Evolutionary conservation across 2,797 vertebrate species (phyloP).

Genomic region (Sphenodon punctatus): DNA sequence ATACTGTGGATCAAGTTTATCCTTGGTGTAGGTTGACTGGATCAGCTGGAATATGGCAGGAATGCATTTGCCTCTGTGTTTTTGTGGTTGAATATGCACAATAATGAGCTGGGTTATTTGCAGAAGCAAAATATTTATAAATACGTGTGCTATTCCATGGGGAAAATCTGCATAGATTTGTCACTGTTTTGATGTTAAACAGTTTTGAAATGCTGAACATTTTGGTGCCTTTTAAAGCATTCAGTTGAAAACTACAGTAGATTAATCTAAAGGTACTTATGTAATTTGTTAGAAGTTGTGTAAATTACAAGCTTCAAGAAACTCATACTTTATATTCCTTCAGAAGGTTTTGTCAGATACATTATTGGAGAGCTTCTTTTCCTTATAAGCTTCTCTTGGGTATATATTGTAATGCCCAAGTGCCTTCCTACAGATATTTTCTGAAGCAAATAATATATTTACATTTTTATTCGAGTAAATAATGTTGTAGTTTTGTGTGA

Average conservation of each 20-base stretch:
- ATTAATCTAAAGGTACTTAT: constrained; percentile 24
- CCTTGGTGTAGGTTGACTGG: not conserved
- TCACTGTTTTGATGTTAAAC: constrained; percentile 53
- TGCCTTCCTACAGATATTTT: not conserved
- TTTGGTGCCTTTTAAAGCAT: constrained; percentile 37
- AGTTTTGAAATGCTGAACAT: constrained; percentile 41
- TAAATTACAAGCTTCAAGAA: constrained; percentile 50
- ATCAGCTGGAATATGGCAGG: not conserved
- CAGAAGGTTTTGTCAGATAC: constrained; percentile 21
- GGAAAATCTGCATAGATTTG: constrained; percentile 37
- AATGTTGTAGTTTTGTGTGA: not conserved
- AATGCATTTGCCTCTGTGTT: not conserved
- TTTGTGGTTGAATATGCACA: not conserved
- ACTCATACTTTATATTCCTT: constrained; percentile 8
- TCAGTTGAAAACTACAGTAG: constrained; percentile 21
- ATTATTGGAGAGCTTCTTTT: not conserved
- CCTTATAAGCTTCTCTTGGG: not conserved
- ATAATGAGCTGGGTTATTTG: not conserved
- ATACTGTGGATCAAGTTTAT: not conserved
- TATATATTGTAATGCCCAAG: constrained; percentile 1
- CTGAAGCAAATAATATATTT: constrained; percentile 20
- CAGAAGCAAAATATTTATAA: constrained; percentile 47
- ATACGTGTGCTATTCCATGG: constrained; percentile 9
- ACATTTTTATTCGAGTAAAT: constrained; percentile 29
- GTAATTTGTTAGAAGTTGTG: constrained; percentile 33